Evolutionary conservation across 30 jellyfish, hydroid and myxozoan genomes (phyloP).

Genomic region (Hydractinia echinata): DNA sequence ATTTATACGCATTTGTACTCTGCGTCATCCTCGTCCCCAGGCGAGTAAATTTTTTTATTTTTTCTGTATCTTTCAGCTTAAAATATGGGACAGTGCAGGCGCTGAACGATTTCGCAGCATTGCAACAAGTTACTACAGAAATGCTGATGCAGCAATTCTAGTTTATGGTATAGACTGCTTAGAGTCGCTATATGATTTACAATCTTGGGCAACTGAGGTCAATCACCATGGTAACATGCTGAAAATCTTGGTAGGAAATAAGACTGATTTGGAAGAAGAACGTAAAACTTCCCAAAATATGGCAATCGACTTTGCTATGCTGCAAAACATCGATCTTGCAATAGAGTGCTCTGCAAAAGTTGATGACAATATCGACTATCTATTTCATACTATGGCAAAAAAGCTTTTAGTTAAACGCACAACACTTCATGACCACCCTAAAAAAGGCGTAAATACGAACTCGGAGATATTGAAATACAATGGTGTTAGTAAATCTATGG

Average conservation of each 20-base stretch:
- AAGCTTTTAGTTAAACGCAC: conserved; percentile 41
- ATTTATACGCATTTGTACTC: too few relatives aligned
- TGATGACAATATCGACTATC: conserved; percentile 72
- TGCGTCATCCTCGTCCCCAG: too few relatives aligned
- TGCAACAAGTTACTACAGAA: conserved; percentile 83
- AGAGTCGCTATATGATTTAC: conserved; percentile 55
- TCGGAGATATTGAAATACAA: conserved; percentile 8
- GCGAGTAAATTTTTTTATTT: too few relatives aligned
- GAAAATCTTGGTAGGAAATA: conserved; percentile 73
- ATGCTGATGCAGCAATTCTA: conserved; percentile 90
- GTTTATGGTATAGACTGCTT: conserved; percentile 68
- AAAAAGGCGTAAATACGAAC: background rate
- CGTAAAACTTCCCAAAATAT: conserved; percentile 58
- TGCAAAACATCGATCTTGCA: conserved; percentile 70
- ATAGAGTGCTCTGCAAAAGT: conserved; percentile 94
- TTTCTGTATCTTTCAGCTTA: conserved; percentile 37
- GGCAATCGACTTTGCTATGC: conserved; percentile 82
- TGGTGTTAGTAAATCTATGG: conserved; percentile 19
- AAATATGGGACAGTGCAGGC: conserved; percentile 98
- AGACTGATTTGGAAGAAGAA: conserved; percentile 63
- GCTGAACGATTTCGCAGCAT: conserved; percentile 77
- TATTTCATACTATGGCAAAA: conserved; percentile 64
- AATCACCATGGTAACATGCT: conserved; percentile 55
- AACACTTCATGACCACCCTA: conserved; percentile 14
- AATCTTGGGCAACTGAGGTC: conserved; percentile 76